These are phyloP conservation scores for Tinea trinotella DNA, from an alignment of 2,888 invertebrate genomes.

Conservation along the genomic window DNA sequence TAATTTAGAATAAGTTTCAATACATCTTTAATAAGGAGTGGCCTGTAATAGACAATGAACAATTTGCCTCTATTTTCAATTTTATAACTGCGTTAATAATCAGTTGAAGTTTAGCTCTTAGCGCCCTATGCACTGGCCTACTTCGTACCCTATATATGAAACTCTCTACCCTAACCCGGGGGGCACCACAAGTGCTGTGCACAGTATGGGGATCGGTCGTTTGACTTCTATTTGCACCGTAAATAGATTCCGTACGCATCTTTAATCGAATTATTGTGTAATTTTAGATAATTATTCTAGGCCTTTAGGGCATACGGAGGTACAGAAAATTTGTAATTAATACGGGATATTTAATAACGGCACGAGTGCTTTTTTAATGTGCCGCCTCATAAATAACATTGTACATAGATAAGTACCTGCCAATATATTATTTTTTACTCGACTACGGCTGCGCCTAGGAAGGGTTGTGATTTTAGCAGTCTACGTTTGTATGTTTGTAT, in stretches of 20 bases:
- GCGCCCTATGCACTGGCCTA: conserved; percentile 31
- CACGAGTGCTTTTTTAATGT: too few relatives aligned
- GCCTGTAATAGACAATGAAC: conserved; percentile 10
- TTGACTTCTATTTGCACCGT: conserved; percentile 5
- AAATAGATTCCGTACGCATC: conserved; percentile 11
- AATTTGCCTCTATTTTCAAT: conserved; percentile 22
- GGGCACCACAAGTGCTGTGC: conserved; percentile 27
- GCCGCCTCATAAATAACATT: too few relatives aligned
- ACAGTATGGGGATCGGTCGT: conserved; percentile 11
- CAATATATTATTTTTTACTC: too few relatives aligned
- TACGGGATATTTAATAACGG: too few relatives aligned
- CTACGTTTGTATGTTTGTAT: too few relatives aligned
- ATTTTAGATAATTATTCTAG: background rate
- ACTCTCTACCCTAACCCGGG: conserved; percentile 12
- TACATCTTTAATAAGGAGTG: background rate
- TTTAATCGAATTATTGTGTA: conserved; percentile 16
- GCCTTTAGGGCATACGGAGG: too few relatives aligned
- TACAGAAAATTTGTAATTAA: too few relatives aligned
- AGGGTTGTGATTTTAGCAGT: too few relatives aligned
- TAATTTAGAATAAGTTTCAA: background rate
- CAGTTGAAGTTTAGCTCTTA: conserved; percentile 13
- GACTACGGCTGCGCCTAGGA: too few relatives aligned
- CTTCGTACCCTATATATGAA: conserved; percentile 25
- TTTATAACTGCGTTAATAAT: conserved; percentile 21
- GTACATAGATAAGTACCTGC: too few relatives aligned